phyloP scores from a whole-genome alignment of 2,797 vertebrate genomes.

The Sarcoramphus papa region DNA sequence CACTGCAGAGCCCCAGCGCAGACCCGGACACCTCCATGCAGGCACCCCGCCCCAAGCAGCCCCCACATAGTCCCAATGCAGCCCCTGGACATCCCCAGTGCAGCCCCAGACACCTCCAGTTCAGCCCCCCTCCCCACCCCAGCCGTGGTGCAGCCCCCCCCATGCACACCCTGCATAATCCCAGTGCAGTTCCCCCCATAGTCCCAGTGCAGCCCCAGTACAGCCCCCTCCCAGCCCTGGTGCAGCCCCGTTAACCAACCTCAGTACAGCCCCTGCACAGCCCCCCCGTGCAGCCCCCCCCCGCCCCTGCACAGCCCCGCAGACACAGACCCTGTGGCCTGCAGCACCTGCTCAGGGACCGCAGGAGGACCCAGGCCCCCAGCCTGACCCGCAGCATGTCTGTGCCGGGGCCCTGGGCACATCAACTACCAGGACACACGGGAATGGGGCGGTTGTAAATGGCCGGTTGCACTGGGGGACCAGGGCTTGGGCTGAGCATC shows the following conservation, averaged over 20 bases:
- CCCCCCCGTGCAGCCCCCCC: background rate
- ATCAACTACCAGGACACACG: fast-evolving
- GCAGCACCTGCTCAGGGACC: background rate
- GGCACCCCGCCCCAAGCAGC: background rate
- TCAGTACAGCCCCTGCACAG: background rate
- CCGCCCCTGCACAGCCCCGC: background rate
- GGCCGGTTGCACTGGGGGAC: fast-evolving
- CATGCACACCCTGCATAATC: no score
- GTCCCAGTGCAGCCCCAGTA: background rate
- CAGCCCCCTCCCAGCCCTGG: background rate
- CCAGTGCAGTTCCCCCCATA: background rate
- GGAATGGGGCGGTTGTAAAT: fast-evolving
- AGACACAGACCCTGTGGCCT: background rate
- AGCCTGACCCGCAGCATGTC: background rate
- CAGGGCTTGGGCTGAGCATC: background rate
- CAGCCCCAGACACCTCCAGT: no score
- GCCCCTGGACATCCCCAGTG: background rate
- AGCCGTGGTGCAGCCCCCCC: background rate
- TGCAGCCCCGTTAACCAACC: no score
- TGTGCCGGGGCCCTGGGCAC: fast-evolving
- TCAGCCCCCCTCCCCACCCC: background rate
- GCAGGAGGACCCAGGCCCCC: background rate
- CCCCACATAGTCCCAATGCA: background rate
- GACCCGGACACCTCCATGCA: background rate
- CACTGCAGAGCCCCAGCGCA: background rate